Conservation (phyloP, 2,888 invertebrate species). For the Periphyllus acericola region DNA sequence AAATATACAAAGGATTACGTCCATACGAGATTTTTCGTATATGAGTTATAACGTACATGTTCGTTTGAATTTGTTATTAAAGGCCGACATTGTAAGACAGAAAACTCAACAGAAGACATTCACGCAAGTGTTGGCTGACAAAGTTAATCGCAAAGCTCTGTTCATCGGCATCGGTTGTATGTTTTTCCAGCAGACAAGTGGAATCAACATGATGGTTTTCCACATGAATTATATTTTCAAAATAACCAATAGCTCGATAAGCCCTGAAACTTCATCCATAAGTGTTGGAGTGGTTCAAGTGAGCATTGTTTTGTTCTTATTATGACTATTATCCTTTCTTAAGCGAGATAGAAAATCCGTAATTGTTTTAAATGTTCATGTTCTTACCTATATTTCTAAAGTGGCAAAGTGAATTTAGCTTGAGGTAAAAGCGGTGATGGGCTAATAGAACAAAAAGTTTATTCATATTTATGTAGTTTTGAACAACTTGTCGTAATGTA, state of each 20-base stretch:
- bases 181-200: constrained; percentile 86
- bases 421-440: no score
- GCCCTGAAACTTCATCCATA: constrained; percentile 78
- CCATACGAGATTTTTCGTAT: no score
- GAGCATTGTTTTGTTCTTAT: background rate
- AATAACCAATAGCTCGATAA: constrained; percentile 77
- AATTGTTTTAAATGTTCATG: no score
- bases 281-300: constrained; percentile 85
- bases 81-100: constrained; percentile 45
- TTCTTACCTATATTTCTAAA: no score
- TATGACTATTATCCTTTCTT: no score
- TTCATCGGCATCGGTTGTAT: constrained; percentile 82
- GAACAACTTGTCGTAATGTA: no score
- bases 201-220: constrained; percentile 86
- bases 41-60: no score
- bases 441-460: no score
- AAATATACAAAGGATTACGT: background rate
- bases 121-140: constrained; percentile 72
- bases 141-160: constrained; percentile 77
- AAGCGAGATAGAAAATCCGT: no score
- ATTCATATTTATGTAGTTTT: no score
- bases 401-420: no score
- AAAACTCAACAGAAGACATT: constrained; percentile 67
- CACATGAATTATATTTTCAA: constrained; percentile 81
- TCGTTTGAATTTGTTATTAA: background rate